Base-by-base conservation (phyloP, 2,888 invertebrate genomes). In the Heteromyza rotundicornis region DNA sequence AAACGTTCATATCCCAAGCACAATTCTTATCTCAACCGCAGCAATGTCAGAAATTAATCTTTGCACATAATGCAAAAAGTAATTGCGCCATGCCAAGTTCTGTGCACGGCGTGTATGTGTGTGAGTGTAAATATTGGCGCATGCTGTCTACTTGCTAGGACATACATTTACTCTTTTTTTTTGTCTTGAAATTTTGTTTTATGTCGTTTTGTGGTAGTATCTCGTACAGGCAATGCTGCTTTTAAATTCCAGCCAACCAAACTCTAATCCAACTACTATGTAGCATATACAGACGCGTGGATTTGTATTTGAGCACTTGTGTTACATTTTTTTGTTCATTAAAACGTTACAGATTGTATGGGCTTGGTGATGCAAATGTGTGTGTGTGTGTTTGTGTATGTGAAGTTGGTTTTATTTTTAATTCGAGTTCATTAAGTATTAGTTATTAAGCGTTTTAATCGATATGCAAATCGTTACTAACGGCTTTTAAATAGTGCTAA, bases 391-490 rank as follows among this genome's bases (percentile, higher is more conserved):
- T 62, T 55, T 69, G 59, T 17, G 32, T 49, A 24, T 69, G 68
- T 68, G 65, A n/a, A 27, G n/a, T n/a, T n/a, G n/a, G 19, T 54
- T 19, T 35, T 36, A 36, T 10, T 14, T 27, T 27, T 52, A 12
- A 27, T 8, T 14, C 24, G 5, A 8, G 19, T 20, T 17, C 56
- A 17, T 50, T 57, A 57, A 50, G 32, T 57, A 57, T 57, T 63
- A n/a, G n/a, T n/a, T n/a, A 73, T 64, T 72, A 72, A 71, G 71
- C 69, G 72, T 69, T 75, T 71, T 75, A 76, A 76, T 73, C 78
- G 78, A 70, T 77, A 78, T 80, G 79, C 78, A 80, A 79, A 79
- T 79, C 69, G 75, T 74, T 71, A 72, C 80, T 78, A 78, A 78
- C 76, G 71, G 76, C 71, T 75, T 73, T 79, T 74, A 78, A 80